Evolutionary conservation across 1,140 invertebrate species (phyloP), one percentile per base, ranked within the genome.

Genomic region (Laupala kohalensis): DNA sequence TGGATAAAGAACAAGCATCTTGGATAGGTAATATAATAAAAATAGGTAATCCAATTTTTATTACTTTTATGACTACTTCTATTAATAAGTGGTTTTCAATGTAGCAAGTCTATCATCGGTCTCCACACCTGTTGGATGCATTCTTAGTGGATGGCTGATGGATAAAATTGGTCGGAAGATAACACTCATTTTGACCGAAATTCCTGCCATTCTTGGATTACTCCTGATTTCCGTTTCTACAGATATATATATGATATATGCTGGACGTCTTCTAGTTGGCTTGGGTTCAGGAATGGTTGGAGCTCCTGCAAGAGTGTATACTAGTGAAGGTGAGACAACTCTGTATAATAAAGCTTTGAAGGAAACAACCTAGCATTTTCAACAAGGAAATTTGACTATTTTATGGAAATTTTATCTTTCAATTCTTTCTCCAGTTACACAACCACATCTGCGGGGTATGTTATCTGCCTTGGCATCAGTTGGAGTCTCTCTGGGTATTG

Each of bases 181-280:
- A 2, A 89, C 88, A 2, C 80, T 91, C 13, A 87, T 90, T 69
- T 75, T 89, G 25, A 89, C 88, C 0, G 86, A 90, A 76, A 78
- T 90, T 12, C 90, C 90, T 2, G 83, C 89, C 4, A 84, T 90
- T 25, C 37, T 88, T 0, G 90, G 89, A 3, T 91, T 89, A 89
- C 77, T 90, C 0, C 76, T 89, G 3, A 85, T 90, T 24, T 81
- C 84, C 1, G 81, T 77, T 25, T 86, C 88, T 0, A 80, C 82
- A 5, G 83, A 86, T 69, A 77, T 90, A 12, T 78, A 79, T 13
- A 85, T 87, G 84, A 86, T 89, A 37, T 89, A 89, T 77, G 79
- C 83, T 6, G 88, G 87, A 74, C 79, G 86, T 71, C 81, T 89
- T 70, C 81, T 89, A 37, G 83, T 86, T 4, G 88, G 88, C 0